Evolutionary conservation across 2,797 vertebrate species (phyloP).

Genomic region (Aselliscus stoliczkanus): DNA sequence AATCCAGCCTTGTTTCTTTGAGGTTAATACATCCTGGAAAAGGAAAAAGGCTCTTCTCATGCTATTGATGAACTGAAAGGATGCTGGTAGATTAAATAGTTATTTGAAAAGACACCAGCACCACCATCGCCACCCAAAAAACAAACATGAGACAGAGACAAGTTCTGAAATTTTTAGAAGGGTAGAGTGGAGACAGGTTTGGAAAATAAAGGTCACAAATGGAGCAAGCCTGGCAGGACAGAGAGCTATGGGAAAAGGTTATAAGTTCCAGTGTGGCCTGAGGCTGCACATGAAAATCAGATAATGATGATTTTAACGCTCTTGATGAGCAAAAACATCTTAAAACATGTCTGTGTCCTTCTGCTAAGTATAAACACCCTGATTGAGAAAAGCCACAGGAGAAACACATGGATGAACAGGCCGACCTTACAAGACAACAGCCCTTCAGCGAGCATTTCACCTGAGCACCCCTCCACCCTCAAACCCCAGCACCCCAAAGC

Average conservation of each 20-base stretch:
- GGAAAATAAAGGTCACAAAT: neutral
- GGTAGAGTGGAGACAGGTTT: neutral
- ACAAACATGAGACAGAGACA: neutral
- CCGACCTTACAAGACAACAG: neutral
- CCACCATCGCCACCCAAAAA: neutral
- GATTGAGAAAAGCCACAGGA: neutral
- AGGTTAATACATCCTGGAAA: neutral
- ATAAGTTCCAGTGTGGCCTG: neutral
- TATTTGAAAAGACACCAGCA: neutral
- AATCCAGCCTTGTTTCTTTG: neutral
- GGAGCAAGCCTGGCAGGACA: neutral
- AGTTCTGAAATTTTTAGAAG: slow-evolving; percentile 1
- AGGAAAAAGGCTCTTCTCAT: neutral
- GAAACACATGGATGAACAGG: neutral
- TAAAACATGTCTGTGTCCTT: neutral
- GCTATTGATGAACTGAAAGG: neutral
- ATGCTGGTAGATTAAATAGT: neutral
- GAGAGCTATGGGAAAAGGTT: neutral
- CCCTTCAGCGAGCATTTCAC: neutral
- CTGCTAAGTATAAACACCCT: neutral
- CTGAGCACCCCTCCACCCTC: neutral
- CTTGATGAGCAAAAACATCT: neutral
- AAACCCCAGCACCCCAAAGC: neutral
- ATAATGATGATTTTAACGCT: neutral
- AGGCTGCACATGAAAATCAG: neutral